These are phyloP conservation scores for Polydrusus cervinus DNA, from an alignment of 2,888 invertebrate genomes.

Conservation along the genomic window DNA sequence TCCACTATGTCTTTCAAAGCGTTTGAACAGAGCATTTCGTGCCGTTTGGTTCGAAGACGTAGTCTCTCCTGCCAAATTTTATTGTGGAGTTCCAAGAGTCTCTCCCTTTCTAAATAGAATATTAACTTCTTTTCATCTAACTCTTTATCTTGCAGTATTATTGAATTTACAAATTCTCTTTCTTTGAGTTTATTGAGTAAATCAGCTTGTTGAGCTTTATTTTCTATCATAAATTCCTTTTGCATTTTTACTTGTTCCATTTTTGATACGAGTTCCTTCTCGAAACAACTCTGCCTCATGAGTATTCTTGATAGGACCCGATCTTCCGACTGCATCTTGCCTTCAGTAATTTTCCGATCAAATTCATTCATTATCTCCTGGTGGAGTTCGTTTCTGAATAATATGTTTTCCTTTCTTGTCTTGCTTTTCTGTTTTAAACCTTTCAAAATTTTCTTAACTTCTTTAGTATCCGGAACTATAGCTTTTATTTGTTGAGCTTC, in stretches of 20 bases:
- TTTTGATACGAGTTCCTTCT: constrained; percentile 79
- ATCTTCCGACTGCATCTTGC: constrained; percentile 73
- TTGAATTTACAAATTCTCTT: constrained; percentile 69
- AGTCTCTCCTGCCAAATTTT: constrained; percentile 75
- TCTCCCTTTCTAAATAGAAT: constrained; percentile 71
- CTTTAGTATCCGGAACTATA: constrained; percentile 59
- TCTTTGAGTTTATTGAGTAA: constrained; percentile 73
- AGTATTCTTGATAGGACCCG: constrained; percentile 74
- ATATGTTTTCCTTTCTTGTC: constrained; percentile 67
- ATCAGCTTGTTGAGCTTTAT: constrained; percentile 73
- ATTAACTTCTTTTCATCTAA: constrained; percentile 60
- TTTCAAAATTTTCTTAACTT: constrained; percentile 72
- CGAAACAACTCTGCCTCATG: constrained; percentile 77
- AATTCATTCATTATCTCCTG: constrained; percentile 71
- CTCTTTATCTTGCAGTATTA: constrained; percentile 56
- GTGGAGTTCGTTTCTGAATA: constrained; percentile 71
- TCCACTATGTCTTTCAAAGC: constrained; percentile 75
- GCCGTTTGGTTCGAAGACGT: constrained; percentile 72
- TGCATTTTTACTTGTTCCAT: constrained; percentile 77
- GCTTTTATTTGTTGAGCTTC: constrained; percentile 55
- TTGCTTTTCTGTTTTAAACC: constrained; percentile 72
- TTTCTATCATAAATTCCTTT: constrained; percentile 74
- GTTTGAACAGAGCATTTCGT: constrained; percentile 73
- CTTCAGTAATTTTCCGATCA: constrained; percentile 74
- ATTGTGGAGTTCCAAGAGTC: constrained; percentile 72